Evolutionary conservation across 2,113 vertebrate genomes (phyloP).

Genomic region (Phalacrocorax brasilianus): DNA sequence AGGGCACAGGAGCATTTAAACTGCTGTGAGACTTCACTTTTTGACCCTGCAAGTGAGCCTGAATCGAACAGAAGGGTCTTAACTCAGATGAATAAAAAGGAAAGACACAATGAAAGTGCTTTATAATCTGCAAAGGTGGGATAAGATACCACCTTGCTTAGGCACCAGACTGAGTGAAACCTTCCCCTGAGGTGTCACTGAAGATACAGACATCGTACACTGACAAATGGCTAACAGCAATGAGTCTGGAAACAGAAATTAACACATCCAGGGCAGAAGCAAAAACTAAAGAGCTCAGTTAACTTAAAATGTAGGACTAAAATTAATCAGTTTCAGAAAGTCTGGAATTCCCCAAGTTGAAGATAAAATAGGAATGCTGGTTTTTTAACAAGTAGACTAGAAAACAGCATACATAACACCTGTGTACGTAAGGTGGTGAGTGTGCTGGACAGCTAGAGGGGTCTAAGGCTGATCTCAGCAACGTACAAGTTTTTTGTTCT

Average conservation of each 20-base stretch:
- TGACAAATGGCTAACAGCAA: not conserved
- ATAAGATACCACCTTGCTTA: not conserved
- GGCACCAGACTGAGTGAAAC: not conserved
- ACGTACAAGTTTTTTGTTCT: not conserved
- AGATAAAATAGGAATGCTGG: not conserved
- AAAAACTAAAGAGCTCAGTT: not conserved
- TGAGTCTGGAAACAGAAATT: not conserved
- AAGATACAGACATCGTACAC: not conserved
- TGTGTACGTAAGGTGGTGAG: not conserved
- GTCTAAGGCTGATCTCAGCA: not conserved
- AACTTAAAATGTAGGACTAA: not conserved
- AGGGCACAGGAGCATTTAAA: not conserved
- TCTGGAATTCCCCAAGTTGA: not conserved
- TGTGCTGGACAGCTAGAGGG: not conserved
- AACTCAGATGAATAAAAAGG: not conserved
- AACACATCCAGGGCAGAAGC: not conserved
- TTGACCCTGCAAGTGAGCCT: not conserved
- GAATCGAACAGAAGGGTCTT: not conserved
- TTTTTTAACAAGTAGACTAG: not conserved
- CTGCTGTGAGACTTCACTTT: not conserved
- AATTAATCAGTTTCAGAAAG: not conserved
- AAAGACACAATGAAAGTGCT: not conserved
- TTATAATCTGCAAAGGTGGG: not conserved
- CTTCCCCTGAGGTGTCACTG: not conserved
- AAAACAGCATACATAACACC: not conserved